Evolutionary conservation across 2,888 invertebrate species (phyloP), one percentile per base, ranked within the genome.

Genomic region (Hypselothyrea guttata): DNA sequence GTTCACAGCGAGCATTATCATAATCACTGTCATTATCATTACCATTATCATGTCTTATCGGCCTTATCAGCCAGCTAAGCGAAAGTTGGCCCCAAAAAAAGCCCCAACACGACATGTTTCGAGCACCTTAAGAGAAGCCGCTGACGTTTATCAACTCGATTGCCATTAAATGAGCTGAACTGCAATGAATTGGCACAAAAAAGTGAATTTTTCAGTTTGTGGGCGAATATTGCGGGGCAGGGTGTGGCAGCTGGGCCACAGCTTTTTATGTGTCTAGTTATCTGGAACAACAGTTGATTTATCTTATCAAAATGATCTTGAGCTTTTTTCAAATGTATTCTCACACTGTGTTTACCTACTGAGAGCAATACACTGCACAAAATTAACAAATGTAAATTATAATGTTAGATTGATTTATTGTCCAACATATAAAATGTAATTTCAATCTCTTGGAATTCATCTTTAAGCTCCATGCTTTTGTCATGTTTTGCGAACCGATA

Each of bases 301-400:
- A 83, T 84, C 85, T 82, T 82, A 82, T 82, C 81, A 76, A 82
- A 76, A 30, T 65, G 79, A 82, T 82, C 85, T 82, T 82, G 85
- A 74, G 58, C 45, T 51, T 45, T 47, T 51, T 53, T 16, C 22
- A 5, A 22, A 22, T 22, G 22, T 22, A 22, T 22, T 22, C 3
- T 5, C 5, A 22, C 22, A 22, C 54, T 1, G 22, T 0, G 11
- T 27, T 40, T 54, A 48, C 55, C 59, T 41, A 38, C 18, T 31
- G 34, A 37, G 27, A n/a, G 7, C 44, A 5, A 4, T 38, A 28
- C 78, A 84, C 71, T 65, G 61, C 1, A 13, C 30, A 31, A 68
- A 72, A 56, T n/a, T n/a, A n/a, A n/a, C n/a, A n/a, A n/a, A n/a
- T n/a, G n/a, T n/a, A n/a, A n/a, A n/a, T n/a, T n/a, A n/a, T n/a